phyloP scores from a whole-genome alignment of 2,113 vertebrate genomes.

The Oostethus manadensis region DNA sequence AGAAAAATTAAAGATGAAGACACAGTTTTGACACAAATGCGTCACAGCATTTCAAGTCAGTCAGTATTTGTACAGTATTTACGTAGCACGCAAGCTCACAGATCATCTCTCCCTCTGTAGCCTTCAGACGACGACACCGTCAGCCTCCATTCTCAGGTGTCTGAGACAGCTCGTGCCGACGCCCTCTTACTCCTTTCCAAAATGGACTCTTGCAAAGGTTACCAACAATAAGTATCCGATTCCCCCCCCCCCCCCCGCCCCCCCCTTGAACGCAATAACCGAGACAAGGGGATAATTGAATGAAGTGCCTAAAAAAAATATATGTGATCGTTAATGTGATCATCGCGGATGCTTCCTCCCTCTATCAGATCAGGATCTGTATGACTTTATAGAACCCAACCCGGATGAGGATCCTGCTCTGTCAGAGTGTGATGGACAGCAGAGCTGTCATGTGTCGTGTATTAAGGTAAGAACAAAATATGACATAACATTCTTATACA shows the following conservation, averaged over 20 bases:
- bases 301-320: slow-evolving; percentile 56
- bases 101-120: slow-evolving; percentile 60
- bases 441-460: slow-evolving; percentile 77
- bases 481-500: neutral
- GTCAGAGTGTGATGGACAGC: slow-evolving; percentile 81
- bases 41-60: no score
- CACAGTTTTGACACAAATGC: no score
- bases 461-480: slow-evolving; percentile 80
- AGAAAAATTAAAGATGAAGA: no score
- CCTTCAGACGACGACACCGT: slow-evolving; percentile 96
- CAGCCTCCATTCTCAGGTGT: slow-evolving; percentile 97
- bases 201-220: slow-evolving; percentile 89
- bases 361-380: slow-evolving; percentile 86
- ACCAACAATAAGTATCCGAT: slow-evolving; percentile 59
- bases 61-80: neutral
- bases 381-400: slow-evolving; percentile 88
- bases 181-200: slow-evolving; percentile 80
- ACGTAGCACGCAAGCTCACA: neutral
- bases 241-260: no score
- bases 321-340: slow-evolving; percentile 45
- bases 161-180: slow-evolving; percentile 87
- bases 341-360: slow-evolving; percentile 65
- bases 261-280: slow-evolving; percentile 53
- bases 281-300: slow-evolving; percentile 50
- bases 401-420: slow-evolving; percentile 80